These are phyloP conservation scores for Saimiri boliviensis DNA, from an alignment of 2,113 vertebrate genomes.

Conservation along the genomic window DNA sequence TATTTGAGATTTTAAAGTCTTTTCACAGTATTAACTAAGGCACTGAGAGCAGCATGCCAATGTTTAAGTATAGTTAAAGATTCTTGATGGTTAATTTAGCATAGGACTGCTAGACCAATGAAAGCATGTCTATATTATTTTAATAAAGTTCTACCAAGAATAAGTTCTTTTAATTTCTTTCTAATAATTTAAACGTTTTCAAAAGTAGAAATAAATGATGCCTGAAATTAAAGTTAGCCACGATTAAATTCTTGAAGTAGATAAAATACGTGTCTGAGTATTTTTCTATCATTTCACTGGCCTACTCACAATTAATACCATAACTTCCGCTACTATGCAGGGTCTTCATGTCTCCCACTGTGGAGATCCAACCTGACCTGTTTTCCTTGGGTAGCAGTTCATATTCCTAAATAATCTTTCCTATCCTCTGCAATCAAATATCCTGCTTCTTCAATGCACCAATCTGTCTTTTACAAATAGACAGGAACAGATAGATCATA, in stretches of 20 bases:
- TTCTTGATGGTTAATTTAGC: not conserved
- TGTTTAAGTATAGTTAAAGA: not conserved
- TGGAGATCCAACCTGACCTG: not conserved
- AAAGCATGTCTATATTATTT: not conserved
- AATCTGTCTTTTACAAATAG: not conserved
- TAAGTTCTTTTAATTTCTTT: not conserved
- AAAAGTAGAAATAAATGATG: constrained; percentile 40
- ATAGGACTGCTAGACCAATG: not conserved
- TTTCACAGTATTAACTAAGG: not conserved
- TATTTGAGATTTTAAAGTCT: constrained; percentile 20
- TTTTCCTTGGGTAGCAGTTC: not conserved
- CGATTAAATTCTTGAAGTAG: not conserved
- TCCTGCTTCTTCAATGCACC: not conserved
- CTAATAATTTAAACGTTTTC: constrained; percentile 18
- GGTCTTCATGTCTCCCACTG: not conserved
- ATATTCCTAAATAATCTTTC: not conserved
- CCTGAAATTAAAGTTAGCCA: not conserved
- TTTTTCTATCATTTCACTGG: not conserved
- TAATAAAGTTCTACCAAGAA: not conserved
- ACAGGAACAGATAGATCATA: not conserved
- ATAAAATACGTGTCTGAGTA: not conserved
- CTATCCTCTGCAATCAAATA: not conserved
- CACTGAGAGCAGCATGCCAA: not conserved
- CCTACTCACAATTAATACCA: not conserved
- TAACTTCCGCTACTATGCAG: not conserved